Evolutionary conservation across 2,113 vertebrate species (phyloP), one percentile per base, ranked within the genome.

Genomic region (Odocoileus virginianus): DNA sequence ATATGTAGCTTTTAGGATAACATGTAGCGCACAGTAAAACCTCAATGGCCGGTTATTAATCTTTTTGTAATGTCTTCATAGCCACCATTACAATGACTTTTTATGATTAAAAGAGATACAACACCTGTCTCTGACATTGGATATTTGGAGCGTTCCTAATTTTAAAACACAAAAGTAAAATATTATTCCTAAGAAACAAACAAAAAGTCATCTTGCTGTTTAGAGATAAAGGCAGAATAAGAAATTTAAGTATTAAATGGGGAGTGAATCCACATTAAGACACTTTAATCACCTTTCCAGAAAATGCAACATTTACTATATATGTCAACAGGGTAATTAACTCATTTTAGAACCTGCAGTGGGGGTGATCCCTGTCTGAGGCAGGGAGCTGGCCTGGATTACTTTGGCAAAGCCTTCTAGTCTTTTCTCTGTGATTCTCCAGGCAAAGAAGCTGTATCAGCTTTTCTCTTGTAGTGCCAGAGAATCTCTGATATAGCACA

Each of bases 111-210:
- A 98, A 94, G 23, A 86, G n/a, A 30, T 61, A 45, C n/a, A 95
- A 83, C 55, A 43, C n/a, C 15, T 58, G 71, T 91, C 43, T 79
- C 40, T 97, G 50, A 64, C 83, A 23, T n/a, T 86, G 57, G 43
- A 45, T 83, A 89, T 23, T 91, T 92, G 89, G 94, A 9, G 61
- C 36, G 3, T 83, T 97, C 90, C 67, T 78, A 86, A 30, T 71
- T 97, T 97, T 96, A 84, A 90, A 96, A 94, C 28, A 50, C 76
- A 97, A 96, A 97, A 60, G 13, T 82, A 43, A 98, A 88, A 67
- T 85, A 50, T 61, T 57, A 90, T 83, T 97, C 71, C 84, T 92
- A 96, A 96, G 36, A 54, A 54, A 54, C 50, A 87, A 64, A 78
- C 11, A 45, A 28, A 92, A 84, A 60, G 13, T 95, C 16, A 88